phyloP scores from a whole-genome alignment of 1,140 invertebrate species.

The Subanguina moxae region DNA sequence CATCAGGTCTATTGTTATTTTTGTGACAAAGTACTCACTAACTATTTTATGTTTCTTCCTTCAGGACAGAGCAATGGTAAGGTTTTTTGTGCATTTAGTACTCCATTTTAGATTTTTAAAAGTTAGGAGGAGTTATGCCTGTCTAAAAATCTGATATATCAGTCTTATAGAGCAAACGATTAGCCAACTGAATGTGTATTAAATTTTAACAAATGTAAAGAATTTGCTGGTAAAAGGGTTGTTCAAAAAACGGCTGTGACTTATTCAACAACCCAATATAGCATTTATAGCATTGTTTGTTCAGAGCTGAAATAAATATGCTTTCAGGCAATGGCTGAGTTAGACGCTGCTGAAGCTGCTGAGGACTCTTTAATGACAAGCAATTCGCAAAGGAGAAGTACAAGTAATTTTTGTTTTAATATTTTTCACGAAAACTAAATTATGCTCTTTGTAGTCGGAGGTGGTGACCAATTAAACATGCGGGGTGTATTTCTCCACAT shows the following conservation, averaged over 20 bases:
- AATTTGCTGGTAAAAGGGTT: too few relatives aligned
- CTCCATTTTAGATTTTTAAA: too few relatives aligned
- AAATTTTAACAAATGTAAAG: too few relatives aligned
- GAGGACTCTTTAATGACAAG: slow-evolving; percentile 33
- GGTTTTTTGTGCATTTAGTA: too few relatives aligned
- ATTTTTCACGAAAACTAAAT: neutral
- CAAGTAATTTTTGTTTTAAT: neutral
- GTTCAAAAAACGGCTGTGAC: too few relatives aligned
- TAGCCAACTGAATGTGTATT: too few relatives aligned
- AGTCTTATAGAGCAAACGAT: too few relatives aligned
- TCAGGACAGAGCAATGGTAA: slow-evolving; percentile 29
- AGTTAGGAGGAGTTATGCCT: too few relatives aligned
- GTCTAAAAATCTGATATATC: too few relatives aligned
- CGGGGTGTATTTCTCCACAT: slow-evolving; percentile 93
- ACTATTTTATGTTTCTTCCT: neutral
- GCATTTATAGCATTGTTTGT: too few relatives aligned
- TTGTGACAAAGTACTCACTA: neutral
- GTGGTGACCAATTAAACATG: slow-evolving; percentile 83
- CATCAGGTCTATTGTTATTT: slow-evolving; percentile 4
- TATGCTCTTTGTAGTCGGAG: neutral
- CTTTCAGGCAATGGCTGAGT: slow-evolving; percentile 23
- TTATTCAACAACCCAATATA: too few relatives aligned
- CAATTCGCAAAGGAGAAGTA: slow-evolving; percentile 5
- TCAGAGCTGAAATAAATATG: too few relatives aligned
- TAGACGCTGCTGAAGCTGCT: slow-evolving; percentile 26